phyloP scores from a whole-genome alignment of 2,888 invertebrate genomes.

The Congeria kusceri region DNA sequence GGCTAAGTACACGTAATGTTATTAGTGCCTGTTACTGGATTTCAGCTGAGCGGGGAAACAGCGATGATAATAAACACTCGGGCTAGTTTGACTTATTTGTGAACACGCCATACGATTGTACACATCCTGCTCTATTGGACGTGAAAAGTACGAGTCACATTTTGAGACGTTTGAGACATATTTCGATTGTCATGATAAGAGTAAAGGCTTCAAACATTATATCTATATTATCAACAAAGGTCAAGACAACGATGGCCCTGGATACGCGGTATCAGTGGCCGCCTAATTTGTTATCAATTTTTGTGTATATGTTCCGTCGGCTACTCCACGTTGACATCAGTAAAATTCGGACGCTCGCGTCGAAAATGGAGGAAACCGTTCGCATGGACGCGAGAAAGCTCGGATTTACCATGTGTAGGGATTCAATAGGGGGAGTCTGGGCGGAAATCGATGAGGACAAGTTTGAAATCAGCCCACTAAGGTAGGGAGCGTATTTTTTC shows the following conservation, averaged over 20 bases:
- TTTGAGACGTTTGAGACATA: too few species aligned
- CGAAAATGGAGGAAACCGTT: conserved; percentile 16
- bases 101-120: too few species aligned
- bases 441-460: conserved; percentile 67
- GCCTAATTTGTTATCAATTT: conserved; percentile 23
- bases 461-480: conserved; percentile 68
- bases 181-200: too few species aligned
- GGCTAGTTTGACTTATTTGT: too few species aligned
- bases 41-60: too few species aligned
- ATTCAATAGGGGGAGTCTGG: conserved; percentile 78
- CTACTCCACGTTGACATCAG: conserved; percentile 16
- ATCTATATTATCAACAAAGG: background rate
- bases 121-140: too few species aligned
- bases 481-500: conserved; percentile 54
- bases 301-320: conserved; percentile 17
- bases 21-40: too few species aligned
- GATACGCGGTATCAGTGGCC: conserved; percentile 50
- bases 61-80: too few species aligned
- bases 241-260: conserved; percentile 38
- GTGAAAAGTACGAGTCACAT: too few species aligned
- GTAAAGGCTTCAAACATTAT: too few species aligned
- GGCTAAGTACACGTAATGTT: too few species aligned
- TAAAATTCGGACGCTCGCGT: background rate
- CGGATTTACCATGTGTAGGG: conserved; percentile 69
- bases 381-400: conserved; percentile 14